phyloP scores from a whole-genome alignment of 2,113 vertebrate species.

The Crotalus horridus region DNA sequence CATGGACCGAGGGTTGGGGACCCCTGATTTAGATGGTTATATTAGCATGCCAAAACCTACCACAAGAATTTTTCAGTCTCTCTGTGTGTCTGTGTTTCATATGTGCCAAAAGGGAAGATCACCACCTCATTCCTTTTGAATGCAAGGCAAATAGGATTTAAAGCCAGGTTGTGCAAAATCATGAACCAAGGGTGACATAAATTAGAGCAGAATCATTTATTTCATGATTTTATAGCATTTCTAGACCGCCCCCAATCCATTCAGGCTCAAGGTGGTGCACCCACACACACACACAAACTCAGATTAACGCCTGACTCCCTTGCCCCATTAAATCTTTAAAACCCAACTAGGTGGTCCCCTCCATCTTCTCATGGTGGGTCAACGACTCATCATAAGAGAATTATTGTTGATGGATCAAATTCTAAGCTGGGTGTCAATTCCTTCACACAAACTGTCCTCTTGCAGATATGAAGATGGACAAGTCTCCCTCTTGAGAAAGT shows the following conservation, averaged over 20 bases:
- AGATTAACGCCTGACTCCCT: neutral
- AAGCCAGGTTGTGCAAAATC: neutral
- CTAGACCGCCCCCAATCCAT: neutral
- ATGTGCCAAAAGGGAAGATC: neutral
- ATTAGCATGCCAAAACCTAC: no score
- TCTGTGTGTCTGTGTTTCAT: neutral
- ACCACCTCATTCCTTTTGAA: neutral
- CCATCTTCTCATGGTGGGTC: neutral
- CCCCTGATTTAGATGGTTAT: no score
- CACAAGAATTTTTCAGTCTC: neutral
- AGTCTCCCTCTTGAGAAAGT: neutral
- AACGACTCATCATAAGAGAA: neutral
- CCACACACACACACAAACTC: neutral
- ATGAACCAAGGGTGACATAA: neutral
- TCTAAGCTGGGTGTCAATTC: neutral
- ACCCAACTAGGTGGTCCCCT: neutral
- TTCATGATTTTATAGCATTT: neutral
- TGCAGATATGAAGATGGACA: neutral
- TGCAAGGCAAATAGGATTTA: neutral
- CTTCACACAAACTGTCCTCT: rapidly evolving
- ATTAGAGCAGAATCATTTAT: rapidly evolving
- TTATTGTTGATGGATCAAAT: neutral
- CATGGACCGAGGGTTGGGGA: no score
- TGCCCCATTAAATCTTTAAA: neutral
- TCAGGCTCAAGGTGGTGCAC: neutral